A percentile compares a stretch with the other conserved stretches of the same genome.
Evolutionary conservation across 2,113 vertebrate species (phyloP).

Genomic region (Tor tambroides): DNA sequence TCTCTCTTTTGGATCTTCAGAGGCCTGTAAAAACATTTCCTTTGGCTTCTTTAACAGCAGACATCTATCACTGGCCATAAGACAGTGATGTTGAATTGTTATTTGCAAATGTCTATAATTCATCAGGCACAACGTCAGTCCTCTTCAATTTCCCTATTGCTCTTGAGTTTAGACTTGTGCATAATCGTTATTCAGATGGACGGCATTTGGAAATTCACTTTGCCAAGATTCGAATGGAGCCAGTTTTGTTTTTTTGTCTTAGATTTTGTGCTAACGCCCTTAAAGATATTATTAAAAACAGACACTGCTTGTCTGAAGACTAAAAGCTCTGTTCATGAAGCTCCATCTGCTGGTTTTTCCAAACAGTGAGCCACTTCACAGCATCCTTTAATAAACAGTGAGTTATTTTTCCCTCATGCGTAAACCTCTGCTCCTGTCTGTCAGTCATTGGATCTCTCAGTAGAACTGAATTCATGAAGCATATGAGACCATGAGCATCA

Average conservation of each 20-base stretch:
- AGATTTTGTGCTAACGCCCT: constrained; percentile 35
- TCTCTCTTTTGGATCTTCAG: constrained; percentile 15
- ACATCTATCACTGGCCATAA: constrained; percentile 51
- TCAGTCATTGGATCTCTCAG: neutral
- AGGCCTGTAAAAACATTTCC: constrained; percentile 34
- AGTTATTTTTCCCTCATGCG: neutral
- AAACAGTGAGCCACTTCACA: constrained; percentile 13
- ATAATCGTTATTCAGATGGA: constrained; percentile 61
- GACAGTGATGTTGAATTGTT: constrained; percentile 36
- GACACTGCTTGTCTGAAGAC: constrained; percentile 28
- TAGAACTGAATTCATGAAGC: neutral
- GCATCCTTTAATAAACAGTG: neutral
- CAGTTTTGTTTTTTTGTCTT: neutral
- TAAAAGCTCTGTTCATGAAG: constrained; percentile 33
- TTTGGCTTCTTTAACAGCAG: constrained; percentile 21
- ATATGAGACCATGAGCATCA: neutral
- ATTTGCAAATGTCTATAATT: constrained; percentile 40
- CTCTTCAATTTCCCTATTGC: constrained; percentile 39
- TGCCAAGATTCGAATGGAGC: constrained; percentile 43
- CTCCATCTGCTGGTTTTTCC: constrained; percentile 53
- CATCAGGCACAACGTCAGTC: constrained; percentile 45
- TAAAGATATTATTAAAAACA: constrained; percentile 31
- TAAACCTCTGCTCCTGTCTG: neutral
- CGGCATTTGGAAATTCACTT: constrained; percentile 54
- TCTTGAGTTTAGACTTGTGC: constrained; percentile 51